Evolutionary conservation across 2,113 vertebrate genomes (phyloP).

Genomic region (Pitta sordida): DNA sequence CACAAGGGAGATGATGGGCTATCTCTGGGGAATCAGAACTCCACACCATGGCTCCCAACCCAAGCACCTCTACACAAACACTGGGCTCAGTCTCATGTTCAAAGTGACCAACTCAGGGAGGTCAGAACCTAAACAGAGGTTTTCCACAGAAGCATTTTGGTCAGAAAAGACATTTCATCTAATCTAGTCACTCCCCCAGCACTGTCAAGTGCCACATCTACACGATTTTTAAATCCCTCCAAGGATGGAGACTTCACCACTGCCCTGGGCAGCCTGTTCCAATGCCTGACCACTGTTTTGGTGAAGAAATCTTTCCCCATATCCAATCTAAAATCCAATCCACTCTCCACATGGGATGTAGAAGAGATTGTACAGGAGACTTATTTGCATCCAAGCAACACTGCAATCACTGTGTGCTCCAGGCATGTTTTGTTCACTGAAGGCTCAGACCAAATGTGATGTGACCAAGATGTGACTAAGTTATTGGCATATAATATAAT

Average conservation of each 20-base stretch:
- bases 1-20: not conserved
- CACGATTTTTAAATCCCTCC: not conserved
- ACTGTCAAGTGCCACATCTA: not conserved
- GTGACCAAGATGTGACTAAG: not conserved
- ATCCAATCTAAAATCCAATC: not conserved
- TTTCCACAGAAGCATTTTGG: not conserved
- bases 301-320: too few relatives aligned
- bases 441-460: not conserved
- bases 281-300: not conserved
- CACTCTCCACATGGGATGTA: not conserved
- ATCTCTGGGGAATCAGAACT: not conserved
- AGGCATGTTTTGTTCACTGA: not conserved
- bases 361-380: not conserved
- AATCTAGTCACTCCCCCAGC: not conserved
- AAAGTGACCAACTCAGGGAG: not conserved
- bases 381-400: not conserved
- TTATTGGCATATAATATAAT: not conserved
- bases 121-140: not conserved
- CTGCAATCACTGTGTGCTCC: fast-evolving
- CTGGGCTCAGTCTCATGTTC: not conserved
- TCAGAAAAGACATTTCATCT: not conserved
- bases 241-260: not conserved
- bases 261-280: not conserved
- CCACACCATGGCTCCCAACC: fast-evolving
- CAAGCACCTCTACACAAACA: not conserved